Base-by-base conservation (phyloP, 2,888 invertebrate species). In the Mechanitis mazaeus region DNA sequence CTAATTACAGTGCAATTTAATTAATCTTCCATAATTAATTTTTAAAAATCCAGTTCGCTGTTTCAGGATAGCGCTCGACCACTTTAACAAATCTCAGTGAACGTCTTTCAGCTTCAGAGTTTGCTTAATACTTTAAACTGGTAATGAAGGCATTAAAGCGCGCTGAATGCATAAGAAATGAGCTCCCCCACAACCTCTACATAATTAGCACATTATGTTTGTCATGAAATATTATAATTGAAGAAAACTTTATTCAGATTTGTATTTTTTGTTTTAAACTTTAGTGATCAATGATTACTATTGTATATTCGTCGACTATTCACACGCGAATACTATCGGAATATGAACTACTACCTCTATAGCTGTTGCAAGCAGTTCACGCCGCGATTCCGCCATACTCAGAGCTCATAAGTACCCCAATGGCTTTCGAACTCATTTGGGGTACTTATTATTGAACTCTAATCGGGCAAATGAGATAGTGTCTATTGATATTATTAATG, bases 111-210 rank as follows among this genome's bases (percentile, higher is more conserved):
- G 76, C 75, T 79, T 75, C 78, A 69, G 83, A 87, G 86, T 87
- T 87, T 85, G 81, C 83, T 83, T 87, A 85, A 87, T 87, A 87
- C 88, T 88, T 88, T 87, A 87, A 89, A 88, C 87, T 87, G 84
- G 82, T 87, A 87, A 88, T 87, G 85, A 88, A 87, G 84, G 84
- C 81, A 86, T 87, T 87, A 87, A 83, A 78, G 81, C 84, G 80
- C 83, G 82, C 84, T 82, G 87, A 86, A 87, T 88, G 88, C 85
- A 89, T 89, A 74, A 71, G 65, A 60, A 67, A 68, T 68, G 67
- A 67, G 64, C 45, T 58, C 61, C 58, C 45, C 60, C 66, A 31
- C 50, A 50, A 50, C 50, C 50, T 31, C 6, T 9, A 50, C 31
- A 50, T 50, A 55, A 55, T 55, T 38, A 55, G 45, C 65, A 64